Percentiles rank a stretch among this genome's conserved stretches.
phyloP scores from a whole-genome alignment of 2,797 vertebrate genomes.

The Hipposideros larvatus region DNA sequence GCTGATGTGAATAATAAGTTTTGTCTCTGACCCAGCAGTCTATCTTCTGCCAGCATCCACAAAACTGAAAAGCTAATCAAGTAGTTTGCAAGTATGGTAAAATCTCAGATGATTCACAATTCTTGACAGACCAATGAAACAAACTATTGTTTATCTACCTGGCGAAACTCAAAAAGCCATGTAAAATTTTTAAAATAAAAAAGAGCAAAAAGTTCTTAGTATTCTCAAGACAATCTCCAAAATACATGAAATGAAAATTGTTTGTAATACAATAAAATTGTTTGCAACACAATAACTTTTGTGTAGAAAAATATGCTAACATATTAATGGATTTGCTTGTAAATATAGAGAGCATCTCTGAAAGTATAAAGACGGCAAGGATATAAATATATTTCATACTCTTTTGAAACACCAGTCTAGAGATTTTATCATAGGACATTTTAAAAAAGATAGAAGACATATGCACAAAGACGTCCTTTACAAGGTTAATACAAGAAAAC shows the following conservation, averaged over 20 bases:
- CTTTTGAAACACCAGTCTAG: neutral
- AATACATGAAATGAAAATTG: conserved; percentile 7
- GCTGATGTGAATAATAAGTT: neutral
- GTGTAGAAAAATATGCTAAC: neutral
- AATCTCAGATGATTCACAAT: neutral
- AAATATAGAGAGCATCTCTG: conserved; percentile 4
- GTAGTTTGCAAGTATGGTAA: neutral
- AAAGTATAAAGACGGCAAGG: neutral
- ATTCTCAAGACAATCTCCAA: neutral
- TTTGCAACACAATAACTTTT: neutral
- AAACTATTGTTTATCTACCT: neutral
- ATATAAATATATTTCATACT: neutral
- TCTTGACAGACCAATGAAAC: neutral
- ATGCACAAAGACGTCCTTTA: neutral
- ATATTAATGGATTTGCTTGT: neutral
- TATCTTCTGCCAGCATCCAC: neutral
- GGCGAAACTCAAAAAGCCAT: neutral
- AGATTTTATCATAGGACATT: conserved; percentile 1
- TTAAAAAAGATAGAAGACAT: neutral
- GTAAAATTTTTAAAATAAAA: neutral
- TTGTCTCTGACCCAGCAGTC: neutral
- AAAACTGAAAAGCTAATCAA: neutral
- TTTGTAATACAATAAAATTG: neutral
- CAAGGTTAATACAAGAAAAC: neutral
- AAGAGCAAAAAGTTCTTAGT: neutral